These are phyloP conservation scores for Drosophila basisetae DNA, from an alignment of 2,888 invertebrate species.

Conservation along the genomic window DNA sequence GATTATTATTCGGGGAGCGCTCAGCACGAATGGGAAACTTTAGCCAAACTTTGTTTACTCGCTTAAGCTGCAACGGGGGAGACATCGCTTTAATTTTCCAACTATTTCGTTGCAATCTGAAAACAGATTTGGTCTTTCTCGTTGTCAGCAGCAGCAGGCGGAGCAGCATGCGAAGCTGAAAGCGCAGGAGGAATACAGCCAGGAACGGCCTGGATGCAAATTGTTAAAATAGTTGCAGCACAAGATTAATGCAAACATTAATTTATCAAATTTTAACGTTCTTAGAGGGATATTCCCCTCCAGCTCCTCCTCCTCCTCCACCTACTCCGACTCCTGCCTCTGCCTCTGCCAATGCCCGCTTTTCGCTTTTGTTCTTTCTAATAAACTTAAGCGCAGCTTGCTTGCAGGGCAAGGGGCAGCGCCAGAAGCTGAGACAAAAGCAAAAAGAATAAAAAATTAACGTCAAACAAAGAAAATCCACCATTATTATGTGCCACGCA, in stretches of 20 bases:
- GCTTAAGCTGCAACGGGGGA: slow-evolving; percentile 66
- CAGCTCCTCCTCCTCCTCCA: not conserved
- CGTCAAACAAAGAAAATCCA: slow-evolving; percentile 82
- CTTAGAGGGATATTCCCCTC: slow-evolving; percentile 30
- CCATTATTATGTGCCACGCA: slow-evolving; percentile 83
- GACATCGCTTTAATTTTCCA: slow-evolving; percentile 71
- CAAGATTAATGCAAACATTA: slow-evolving; percentile 69
- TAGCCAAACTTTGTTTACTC: slow-evolving; percentile 43
- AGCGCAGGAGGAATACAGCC: not conserved
- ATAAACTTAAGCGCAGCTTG: slow-evolving; percentile 80
- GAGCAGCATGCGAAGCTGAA: slow-evolving; percentile 11
- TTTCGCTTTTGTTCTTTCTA: slow-evolving; percentile 66
- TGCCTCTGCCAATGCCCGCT: not conserved
- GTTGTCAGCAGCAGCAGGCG: slow-evolving; percentile 46
- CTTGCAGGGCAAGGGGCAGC: slow-evolving; percentile 24
- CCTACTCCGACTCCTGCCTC: not conserved
- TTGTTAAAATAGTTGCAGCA: slow-evolving; percentile 67
- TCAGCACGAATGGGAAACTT: slow-evolving; percentile 46
- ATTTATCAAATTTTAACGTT: slow-evolving; percentile 72
- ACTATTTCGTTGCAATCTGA: slow-evolving; percentile 69
- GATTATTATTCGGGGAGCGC: slow-evolving; percentile 84
- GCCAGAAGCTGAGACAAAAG: slow-evolving; percentile 67
- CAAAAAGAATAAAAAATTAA: slow-evolving; percentile 78
- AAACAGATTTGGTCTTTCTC: slow-evolving; percentile 62
- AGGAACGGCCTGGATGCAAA: slow-evolving; percentile 63